Conservation (phyloP, 2,888 invertebrate species). For the Cheilosia vernalis region DNA sequence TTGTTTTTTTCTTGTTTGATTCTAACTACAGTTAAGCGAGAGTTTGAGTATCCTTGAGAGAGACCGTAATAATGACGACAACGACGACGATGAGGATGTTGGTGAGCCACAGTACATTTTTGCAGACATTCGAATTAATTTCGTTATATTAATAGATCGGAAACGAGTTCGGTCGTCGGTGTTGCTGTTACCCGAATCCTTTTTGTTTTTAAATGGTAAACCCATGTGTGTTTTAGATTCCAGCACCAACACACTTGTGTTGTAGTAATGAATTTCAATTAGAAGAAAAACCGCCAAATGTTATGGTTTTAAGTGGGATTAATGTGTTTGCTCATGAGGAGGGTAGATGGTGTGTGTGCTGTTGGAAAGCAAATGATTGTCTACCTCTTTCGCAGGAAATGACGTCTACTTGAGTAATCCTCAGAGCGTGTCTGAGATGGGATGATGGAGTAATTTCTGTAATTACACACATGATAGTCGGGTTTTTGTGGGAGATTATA, state of each 20-base stretch:
- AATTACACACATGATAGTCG: too few species aligned
- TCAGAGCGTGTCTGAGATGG: too few species aligned
- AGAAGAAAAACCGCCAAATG: slow-evolving; percentile 22
- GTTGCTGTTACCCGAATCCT: neutral
- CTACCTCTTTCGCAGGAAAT: neutral
- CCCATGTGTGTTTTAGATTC: neutral
- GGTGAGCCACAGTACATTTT: slow-evolving; percentile 22
- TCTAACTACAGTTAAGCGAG: slow-evolving; percentile 10
- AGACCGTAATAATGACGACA: neutral
- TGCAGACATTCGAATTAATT: slow-evolving; percentile 42
- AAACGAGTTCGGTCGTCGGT: neutral
- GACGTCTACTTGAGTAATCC: too few species aligned
- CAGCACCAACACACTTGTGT: neutral
- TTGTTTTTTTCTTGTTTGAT: neutral
- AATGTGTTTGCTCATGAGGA: slow-evolving; percentile 6
- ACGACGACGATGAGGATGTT: neutral
- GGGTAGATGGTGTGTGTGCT: too few species aligned
- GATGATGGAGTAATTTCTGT: too few species aligned
- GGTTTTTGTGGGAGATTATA: too few species aligned
- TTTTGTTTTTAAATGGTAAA: neutral
- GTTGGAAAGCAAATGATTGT: neutral
- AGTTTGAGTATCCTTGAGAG: slow-evolving; percentile 11
- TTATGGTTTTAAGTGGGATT: slow-evolving; percentile 30
- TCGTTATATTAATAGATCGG: slow-evolving; percentile 24
- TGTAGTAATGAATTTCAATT: slow-evolving; percentile 49